A percentile compares a stretch with the other conserved stretches of the same genome.
Conservation (phyloP, 2,113 vertebrate species). For the Junco hyemalis region DNA sequence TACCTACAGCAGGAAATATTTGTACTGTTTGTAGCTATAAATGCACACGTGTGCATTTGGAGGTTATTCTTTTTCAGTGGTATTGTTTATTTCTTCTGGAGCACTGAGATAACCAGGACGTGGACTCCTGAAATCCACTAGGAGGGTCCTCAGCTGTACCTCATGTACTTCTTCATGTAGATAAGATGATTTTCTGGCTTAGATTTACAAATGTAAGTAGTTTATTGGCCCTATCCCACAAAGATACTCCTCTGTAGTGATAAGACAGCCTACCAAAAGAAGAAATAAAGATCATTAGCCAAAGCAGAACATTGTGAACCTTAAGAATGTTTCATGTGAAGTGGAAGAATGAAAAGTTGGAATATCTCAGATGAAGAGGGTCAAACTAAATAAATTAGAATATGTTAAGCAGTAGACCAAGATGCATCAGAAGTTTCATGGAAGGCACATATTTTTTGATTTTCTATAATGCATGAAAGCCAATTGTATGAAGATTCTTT, state of each 20-base stretch:
- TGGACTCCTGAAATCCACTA: background rate
- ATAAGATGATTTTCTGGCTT: constrained; percentile 22
- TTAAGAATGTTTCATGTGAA: background rate
- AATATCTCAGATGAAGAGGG: background rate
- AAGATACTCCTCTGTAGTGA: constrained; percentile 1
- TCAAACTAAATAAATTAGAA: background rate
- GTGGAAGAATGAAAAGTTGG: background rate
- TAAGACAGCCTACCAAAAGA: constrained; percentile 25
- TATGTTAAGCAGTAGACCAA: background rate
- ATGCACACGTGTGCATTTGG: background rate
- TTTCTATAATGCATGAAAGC: background rate
- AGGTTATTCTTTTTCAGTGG: background rate
- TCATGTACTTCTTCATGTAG: constrained; percentile 3
- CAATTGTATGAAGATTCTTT: background rate
- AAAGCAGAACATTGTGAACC: background rate
- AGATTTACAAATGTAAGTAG: background rate
- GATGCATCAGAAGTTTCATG: background rate
- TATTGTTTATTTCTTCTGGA: background rate
- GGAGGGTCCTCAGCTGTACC: background rate
- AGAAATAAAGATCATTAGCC: constrained; percentile 20
- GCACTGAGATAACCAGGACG: background rate
- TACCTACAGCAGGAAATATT: background rate
- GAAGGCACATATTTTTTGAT: background rate
- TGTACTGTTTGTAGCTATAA: background rate
- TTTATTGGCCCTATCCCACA: constrained; percentile 2